Evolutionary conservation across 2,888 invertebrate species (phyloP).

Genomic region (Zygogramma bicolorata): DNA sequence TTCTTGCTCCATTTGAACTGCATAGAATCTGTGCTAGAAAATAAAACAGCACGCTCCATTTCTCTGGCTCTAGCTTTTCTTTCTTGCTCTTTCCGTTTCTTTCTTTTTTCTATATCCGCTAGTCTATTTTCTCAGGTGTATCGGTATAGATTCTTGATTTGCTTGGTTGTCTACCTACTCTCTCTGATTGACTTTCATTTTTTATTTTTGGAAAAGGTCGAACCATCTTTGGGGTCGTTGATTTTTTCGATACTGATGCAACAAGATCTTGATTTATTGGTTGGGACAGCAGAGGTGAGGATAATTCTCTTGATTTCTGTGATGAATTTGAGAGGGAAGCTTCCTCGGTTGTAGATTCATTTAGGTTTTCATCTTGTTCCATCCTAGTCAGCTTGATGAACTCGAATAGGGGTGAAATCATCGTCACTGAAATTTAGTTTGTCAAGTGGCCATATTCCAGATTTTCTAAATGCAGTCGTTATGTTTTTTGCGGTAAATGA

Average conservation of each 20-base stretch:
- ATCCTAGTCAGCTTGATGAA: not conserved
- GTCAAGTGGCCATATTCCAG: constrained; percentile 28
- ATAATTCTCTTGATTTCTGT: not conserved
- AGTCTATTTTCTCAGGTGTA: not conserved
- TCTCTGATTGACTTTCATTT: not conserved
- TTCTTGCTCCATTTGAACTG: not conserved
- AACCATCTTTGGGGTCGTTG: not conserved
- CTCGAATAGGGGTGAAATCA: not conserved
- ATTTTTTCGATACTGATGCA: not conserved
- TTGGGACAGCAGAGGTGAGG: not conserved
- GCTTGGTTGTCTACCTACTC: not conserved
- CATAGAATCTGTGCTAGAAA: not conserved
- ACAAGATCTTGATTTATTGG: not conserved
- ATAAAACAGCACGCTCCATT: not conserved
- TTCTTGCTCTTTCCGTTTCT: not conserved
- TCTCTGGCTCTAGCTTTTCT: not conserved
- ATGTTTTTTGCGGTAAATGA: constrained; percentile 41
- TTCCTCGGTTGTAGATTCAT: not conserved
- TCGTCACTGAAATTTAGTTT: not conserved
- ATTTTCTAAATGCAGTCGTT: constrained; percentile 42
- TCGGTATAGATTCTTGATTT: not conserved
- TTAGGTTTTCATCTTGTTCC: not conserved
- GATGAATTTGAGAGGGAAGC: not conserved
- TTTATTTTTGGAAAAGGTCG: not conserved
- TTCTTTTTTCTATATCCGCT: not conserved